Percentiles rank a stretch among this genome's conserved stretches.
Conservation (phyloP, 1,140 invertebrate genomes). For the Drosophila melanogaster region DNA sequence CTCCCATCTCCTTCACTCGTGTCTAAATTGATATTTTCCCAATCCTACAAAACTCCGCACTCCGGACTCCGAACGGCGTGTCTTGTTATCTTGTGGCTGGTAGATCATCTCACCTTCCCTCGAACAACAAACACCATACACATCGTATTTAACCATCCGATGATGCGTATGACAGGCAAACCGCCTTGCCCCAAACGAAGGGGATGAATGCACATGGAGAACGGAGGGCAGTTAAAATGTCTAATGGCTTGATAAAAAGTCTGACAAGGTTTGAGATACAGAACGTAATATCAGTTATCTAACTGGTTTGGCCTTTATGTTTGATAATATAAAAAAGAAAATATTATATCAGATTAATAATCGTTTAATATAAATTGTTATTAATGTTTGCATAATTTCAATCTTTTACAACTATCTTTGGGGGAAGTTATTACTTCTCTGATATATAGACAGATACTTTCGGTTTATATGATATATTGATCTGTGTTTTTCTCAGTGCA, state of each 20-base stretch:
- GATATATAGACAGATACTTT: too few species aligned
- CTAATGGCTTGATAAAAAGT: neutral
- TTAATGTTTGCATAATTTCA: too few species aligned
- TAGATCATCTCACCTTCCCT: slow-evolving; percentile 36
- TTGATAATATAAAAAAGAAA: too few species aligned
- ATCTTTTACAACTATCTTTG: neutral
- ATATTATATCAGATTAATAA: too few species aligned
- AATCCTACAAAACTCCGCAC: too few species aligned
- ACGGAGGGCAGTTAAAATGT: neutral
- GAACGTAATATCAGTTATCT: neutral
- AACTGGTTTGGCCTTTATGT: too few species aligned
- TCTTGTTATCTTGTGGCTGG: slow-evolving; percentile 39
- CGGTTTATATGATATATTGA: too few species aligned
- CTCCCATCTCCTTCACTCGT: too few species aligned
- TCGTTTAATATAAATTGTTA: too few species aligned
- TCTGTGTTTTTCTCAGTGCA: neutral
- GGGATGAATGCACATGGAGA: slow-evolving; percentile 18
- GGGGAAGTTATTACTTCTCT: too few species aligned
- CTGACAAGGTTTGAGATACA: neutral
- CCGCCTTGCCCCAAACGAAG: slow-evolving; percentile 1
- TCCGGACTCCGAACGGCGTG: neutral
- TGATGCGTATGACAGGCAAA: slow-evolving; percentile 45
- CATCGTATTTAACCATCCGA: slow-evolving; percentile 26
- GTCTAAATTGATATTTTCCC: slow-evolving; percentile 8
- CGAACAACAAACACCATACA: slow-evolving; percentile 1